Conservation (phyloP, 2,888 invertebrate genomes). For the Arctia plantaginis region DNA sequence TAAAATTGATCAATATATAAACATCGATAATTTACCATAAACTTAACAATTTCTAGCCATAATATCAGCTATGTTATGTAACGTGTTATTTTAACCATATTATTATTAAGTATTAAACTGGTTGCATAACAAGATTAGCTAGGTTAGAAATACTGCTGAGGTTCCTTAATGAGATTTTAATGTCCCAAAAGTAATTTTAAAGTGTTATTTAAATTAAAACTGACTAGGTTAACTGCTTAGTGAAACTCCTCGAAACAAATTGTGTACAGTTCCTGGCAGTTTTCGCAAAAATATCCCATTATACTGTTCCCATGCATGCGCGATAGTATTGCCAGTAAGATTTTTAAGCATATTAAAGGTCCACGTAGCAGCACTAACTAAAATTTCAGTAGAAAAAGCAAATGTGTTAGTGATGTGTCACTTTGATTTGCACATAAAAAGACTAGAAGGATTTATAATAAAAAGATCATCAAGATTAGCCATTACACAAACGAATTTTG, state of each 20-base stretch:
- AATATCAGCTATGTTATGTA: background rate
- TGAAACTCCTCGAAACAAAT: slow-evolving; percentile 62
- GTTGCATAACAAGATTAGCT: background rate
- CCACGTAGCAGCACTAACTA: background rate
- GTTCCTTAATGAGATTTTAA: slow-evolving; percentile 40
- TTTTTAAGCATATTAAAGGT: slow-evolving; percentile 41
- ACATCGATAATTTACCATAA: background rate
- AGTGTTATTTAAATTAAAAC: slow-evolving; percentile 31
- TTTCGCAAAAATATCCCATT: slow-evolving; percentile 62
- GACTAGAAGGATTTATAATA: background rate
- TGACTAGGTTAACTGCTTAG: slow-evolving; percentile 55
- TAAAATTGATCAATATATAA: slow-evolving; percentile 1
- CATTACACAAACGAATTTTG: background rate
- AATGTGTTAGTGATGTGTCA: too few relatives aligned
- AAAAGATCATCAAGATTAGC: background rate
- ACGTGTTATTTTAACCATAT: background rate
- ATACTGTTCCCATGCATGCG: slow-evolving; percentile 56
- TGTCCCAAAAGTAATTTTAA: slow-evolving; percentile 31
- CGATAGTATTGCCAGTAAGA: slow-evolving; percentile 50
- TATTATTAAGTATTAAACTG: background rate
- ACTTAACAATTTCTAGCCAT: background rate
- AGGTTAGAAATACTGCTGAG: slow-evolving; percentile 11
- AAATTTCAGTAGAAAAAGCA: background rate
- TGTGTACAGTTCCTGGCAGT: slow-evolving; percentile 66
- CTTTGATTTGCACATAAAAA: background rate